Conservation (phyloP, 2,888 invertebrate species). For the Phengaris arion region DNA sequence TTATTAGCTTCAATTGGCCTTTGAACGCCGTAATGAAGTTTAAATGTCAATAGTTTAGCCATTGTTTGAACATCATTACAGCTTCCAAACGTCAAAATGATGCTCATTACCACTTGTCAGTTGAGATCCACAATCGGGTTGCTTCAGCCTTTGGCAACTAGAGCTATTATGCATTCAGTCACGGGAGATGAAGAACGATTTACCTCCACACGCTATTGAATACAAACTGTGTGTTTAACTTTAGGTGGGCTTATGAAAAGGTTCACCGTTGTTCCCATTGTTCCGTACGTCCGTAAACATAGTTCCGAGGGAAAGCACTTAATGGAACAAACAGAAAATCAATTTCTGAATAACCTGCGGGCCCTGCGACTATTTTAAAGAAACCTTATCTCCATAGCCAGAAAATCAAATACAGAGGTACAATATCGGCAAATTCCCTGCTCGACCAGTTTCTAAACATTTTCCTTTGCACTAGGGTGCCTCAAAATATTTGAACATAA, state of each 20-base stretch:
- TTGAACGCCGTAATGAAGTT: too few relatives aligned
- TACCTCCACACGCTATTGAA: background rate
- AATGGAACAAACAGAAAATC: conserved; percentile 20
- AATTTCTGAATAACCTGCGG: background rate
- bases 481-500: too few relatives aligned
- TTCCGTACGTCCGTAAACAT: conserved; percentile 7
- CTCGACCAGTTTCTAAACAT: too few relatives aligned
- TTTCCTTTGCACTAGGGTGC: too few relatives aligned
- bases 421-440: too few relatives aligned
- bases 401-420: background rate
- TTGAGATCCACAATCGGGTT: too few relatives aligned
- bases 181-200: background rate
- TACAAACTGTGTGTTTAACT: conserved; percentile 12
- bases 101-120: too few relatives aligned
- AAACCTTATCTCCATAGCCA: background rate
- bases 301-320: background rate
- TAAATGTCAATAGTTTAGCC: too few relatives aligned
- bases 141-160: background rate
- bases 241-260: background rate
- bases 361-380: conserved; percentile 8
- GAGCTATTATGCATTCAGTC: background rate
- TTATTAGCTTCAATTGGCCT: too few relatives aligned
- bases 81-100: too few relatives aligned
- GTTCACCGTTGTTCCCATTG: background rate
- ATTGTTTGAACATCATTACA: too few relatives aligned